Base-by-base conservation (phyloP, 1,140 invertebrate genomes). In the Eulimnadia texana region DNA sequence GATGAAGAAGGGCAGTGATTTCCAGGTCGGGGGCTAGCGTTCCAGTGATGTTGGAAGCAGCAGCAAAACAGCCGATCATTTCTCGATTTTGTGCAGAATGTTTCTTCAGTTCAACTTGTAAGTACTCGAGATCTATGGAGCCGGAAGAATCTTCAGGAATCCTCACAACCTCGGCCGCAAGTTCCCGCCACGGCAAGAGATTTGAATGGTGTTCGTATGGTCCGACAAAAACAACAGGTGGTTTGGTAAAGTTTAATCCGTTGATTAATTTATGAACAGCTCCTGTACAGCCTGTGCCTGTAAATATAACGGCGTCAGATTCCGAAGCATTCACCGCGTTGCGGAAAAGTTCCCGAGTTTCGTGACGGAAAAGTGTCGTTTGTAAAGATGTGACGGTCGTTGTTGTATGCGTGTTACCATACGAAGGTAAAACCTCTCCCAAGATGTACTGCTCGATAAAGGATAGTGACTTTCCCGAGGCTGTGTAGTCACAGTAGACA, bases 41-140 rank as follows among this genome's bases (percentile, higher is more conserved):
- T n/a, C 92, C 92, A 10, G 91, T 93, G 19, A 93, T 81, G 70
- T 90, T 93, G 33, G 88, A 93, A 0, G 87, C 88, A 0, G 88
- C 88, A 53, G 84, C 82, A 70, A 94, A 93, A 71, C 85, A 90
- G 2, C 90, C 90, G 61, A 94, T 84, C 72, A 93, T 42, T 47
- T 60, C 42, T n/a, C 63, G 55, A n/a, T 42, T 16, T 42, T 42
- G 16, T 42, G 16, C 33, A 9, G 33, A 42, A 16, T 42, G 16
- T 6, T 42, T 6, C 52, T 61, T 56, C n/a, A 93, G 72, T 70
- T 83, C 79, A 29, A 79, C 73, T 67, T 90, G 84, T 55, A 94
- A 74, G 70, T 89, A 83, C 58, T 82, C 78, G 27, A 90, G 70
- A 69, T 93, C 88, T 52, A 93, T 76, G 64, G 82, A 80, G 11